These are phyloP conservation scores for Phoxinus dragarum DNA, from an alignment of 2,797 vertebrate species.

Conservation along the genomic window DNA sequence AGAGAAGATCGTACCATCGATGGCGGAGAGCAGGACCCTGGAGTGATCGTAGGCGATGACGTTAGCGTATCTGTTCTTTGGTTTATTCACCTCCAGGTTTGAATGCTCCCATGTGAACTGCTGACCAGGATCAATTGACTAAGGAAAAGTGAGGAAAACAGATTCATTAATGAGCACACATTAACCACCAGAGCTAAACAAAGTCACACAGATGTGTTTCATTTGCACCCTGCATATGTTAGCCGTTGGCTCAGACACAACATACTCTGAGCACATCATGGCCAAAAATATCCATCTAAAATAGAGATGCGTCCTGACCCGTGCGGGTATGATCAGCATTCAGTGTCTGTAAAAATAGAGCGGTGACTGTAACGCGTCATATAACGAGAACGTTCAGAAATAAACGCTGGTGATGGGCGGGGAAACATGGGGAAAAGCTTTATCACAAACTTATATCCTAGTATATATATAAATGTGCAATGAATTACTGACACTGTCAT, in stretches of 20 bases:
- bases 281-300: constrained; percentile 8
- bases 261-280: background rate
- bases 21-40: constrained; percentile 92
- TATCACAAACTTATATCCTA: background rate
- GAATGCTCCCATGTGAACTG: constrained; percentile 99
- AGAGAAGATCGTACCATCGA: constrained; percentile 87
- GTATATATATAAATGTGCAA: background rate
- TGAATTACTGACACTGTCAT: background rate
- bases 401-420: background rate
- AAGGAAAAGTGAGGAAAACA: constrained; percentile 42
- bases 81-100: constrained; percentile 99
- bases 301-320: constrained; percentile 7
- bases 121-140: constrained; percentile 98
- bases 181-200: constrained; percentile 7
- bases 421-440: background rate
- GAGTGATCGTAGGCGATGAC: constrained; percentile 99
- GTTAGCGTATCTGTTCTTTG: constrained; percentile 99
- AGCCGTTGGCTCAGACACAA: background rate
- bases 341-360: background rate
- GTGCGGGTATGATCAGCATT: constrained; percentile 10
- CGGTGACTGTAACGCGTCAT: background rate
- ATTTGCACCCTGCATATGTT: background rate
- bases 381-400: background rate
- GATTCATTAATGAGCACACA: constrained; percentile 3
- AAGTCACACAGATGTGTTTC: background rate